Percentiles rank a stretch among this genome's conserved stretches.
Conservation (phyloP, 2,888 invertebrate genomes). For the Acrocyrtus sp. region DNA sequence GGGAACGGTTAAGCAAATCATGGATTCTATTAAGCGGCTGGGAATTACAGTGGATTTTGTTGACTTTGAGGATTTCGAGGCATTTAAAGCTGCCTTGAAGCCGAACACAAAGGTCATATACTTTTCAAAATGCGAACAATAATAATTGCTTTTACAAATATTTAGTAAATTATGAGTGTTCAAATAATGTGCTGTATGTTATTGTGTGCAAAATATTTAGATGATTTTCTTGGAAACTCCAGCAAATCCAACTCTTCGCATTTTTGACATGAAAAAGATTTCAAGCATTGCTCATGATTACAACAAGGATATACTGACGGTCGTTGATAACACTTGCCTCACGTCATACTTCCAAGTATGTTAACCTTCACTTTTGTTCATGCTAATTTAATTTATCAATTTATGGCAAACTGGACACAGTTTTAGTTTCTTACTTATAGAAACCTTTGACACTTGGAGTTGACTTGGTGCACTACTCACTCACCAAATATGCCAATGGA, state of each 20-base stretch:
- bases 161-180: neutral
- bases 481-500: conserved; percentile 98
- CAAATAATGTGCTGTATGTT: neutral
- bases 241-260: conserved; percentile 71
- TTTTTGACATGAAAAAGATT: conserved; percentile 70
- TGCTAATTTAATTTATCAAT: no score
- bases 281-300: conserved; percentile 65
- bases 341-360: conserved; percentile 69
- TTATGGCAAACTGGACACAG: no score
- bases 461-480: conserved; percentile 88
- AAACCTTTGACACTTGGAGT: conserved; percentile 89
- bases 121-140: no score
- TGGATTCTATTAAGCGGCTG: conserved; percentile 72
- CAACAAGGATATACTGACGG: conserved; percentile 66
- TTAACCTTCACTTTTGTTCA: neutral
- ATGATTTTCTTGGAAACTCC: conserved; percentile 73
- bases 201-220: conserved; percentile 29
- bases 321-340: conserved; percentile 72
- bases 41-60: conserved; percentile 76
- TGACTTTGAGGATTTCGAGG: conserved; percentile 68
- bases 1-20: conserved; percentile 66
- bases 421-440: conserved; percentile 68
- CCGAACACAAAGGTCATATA: conserved; percentile 70
- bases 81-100: conserved; percentile 67
- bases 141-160: neutral